Evolutionary conservation across 2,113 vertebrate species (phyloP), one percentile per base, ranked within the genome.

Genomic region (Centropus unirufus): DNA sequence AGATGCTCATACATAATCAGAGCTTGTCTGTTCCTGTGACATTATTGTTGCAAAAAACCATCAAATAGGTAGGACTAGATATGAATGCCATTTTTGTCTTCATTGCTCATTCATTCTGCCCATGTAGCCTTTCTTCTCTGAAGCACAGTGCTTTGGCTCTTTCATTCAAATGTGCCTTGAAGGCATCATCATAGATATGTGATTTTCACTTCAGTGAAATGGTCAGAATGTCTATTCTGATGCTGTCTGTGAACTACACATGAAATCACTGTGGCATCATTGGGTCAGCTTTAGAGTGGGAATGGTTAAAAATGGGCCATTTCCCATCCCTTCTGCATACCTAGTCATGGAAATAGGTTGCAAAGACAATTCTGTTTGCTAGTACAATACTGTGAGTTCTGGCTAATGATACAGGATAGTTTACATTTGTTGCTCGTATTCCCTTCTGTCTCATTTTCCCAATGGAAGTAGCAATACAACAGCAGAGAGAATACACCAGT

Each of bases 1-100:
- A 93, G 92, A 92, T 93, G 89, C 88, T 96, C 93, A 93, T 96
- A 96, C 61, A 87, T 96, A 96, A 96, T 87, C 61, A 55, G 85
- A 92, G 49, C 51, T 97, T 94, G 89, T 83, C 87, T 93, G 83
- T 58, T 80, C 55, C 62, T 88, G 12, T 89, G 63, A 88, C 9
- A 59, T 83, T 93, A 87, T 83, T 95, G 92, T 96, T 89, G 13
- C 14, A 63, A 90, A 89, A 77, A 63, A 0, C 14, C 69, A 88
- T 68, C 68, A 90, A 82, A 92, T 84, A 91, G 75, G 83, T 94
- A 91, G 87, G 47, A 74, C 72, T 93, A 32, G 66, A 75, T 90
- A 69, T 49, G 81, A 94, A 62, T 87, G 42, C 62, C 54, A 2
- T 92, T 97, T 96, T 91, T 92, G 66, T 79, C 87, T 92, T 95